Evolutionary conservation across 2,888 invertebrate genomes (phyloP), one percentile per base, ranked within the genome.

Genomic region (Brassicogethes aeneus): DNA sequence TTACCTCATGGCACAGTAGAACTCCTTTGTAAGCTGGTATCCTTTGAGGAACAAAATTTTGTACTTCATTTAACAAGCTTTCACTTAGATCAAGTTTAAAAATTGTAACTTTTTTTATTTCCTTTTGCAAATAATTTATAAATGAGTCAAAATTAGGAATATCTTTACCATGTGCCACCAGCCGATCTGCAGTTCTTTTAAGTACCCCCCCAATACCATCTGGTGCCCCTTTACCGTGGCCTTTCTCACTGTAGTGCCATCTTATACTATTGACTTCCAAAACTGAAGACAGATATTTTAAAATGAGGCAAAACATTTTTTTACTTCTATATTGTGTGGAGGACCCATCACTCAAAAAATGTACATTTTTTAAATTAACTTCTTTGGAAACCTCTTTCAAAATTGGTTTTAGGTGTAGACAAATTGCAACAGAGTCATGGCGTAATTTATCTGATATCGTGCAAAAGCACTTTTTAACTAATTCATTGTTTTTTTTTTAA

Each of bases 41-140:
- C n/a, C n/a, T n/a, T n/a, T n/a, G n/a, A n/a, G n/a, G 23, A 23
- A 23, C 23, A 23, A 23, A 23, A 23, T 23, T 23, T 23, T 23
- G 23, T 23, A 23, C 23, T 23, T 23, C 10, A 23, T 23, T 23
- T 23, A 23, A 23, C 23, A 23, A 23, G 23, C 23, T 23, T 23
- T 23, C 23, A 23, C 10, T 23, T 7, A 23, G 23, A 23, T 23
- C 10, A 23, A 23, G 23, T 23, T 23, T 23, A 23, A 23, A 23
- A 23, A 23, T 23, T 23, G 23, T 23, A 23, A 5, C 23, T 7
- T 23, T 23, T 23, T 23, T 23, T 23, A 23, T 23, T 23, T 23
- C 23, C 23, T 23, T 23, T 10, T 23, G 23, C 23, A 23, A 23
- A 23, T 10, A 23, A 23, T 23, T 23, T 23, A 23, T 23, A 10